phyloP scores from a whole-genome alignment of 2,113 vertebrate genomes.

The Lophura nycthemera region DNA sequence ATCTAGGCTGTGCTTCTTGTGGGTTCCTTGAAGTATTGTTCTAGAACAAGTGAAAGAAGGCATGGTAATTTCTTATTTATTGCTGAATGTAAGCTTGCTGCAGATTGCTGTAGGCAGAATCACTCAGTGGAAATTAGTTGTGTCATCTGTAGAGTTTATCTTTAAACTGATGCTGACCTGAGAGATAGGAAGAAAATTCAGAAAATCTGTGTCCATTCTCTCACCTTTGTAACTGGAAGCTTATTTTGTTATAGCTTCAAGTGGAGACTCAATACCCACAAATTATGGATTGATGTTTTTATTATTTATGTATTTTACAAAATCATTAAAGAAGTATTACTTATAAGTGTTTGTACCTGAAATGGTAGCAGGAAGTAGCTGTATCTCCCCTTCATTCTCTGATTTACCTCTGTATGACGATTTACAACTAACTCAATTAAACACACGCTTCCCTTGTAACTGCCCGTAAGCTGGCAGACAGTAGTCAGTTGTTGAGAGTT shows the following conservation, averaged over 20 bases:
- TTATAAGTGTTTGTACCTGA: neutral
- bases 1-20: neutral
- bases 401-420: neutral
- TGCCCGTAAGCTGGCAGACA: constrained; percentile 22
- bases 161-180: neutral
- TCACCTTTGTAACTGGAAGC: neutral
- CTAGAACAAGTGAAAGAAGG: neutral
- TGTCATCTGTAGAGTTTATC: neutral
- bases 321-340: constrained; percentile 12
- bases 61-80: neutral
- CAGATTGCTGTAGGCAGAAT: neutral
- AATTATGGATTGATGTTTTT: neutral
- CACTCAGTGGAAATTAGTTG: neutral
- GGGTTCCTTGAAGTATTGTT: neutral
- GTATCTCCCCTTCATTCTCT: neutral
- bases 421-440: constrained; percentile 38
- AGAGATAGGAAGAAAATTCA: neutral
- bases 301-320: neutral
- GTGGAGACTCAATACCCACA: neutral
- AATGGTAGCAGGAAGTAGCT: neutral
- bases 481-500: constrained; percentile 1
- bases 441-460: constrained; percentile 10
- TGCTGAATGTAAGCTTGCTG: neutral
- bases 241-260: neutral
- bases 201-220: neutral